Evolutionary conservation across 1,140 invertebrate species (phyloP).

Genomic region (Spodoptera litura): DNA sequence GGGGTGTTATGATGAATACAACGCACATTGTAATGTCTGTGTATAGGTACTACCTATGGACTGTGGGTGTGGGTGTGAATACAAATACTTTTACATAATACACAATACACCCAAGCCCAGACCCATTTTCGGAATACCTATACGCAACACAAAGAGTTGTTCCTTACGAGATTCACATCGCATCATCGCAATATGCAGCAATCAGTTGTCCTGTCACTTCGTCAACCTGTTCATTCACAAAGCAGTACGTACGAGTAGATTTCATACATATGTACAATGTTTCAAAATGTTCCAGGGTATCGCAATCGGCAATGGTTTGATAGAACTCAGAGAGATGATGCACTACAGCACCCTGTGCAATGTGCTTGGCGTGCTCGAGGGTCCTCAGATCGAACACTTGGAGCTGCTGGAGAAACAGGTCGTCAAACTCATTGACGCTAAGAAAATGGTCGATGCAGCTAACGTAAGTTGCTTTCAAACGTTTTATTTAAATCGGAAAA

Average conservation of each 20-base stretch:
- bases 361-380: slow-evolving; percentile 49
- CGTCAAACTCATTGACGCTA: slow-evolving; percentile 37
- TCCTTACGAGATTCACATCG: no score
- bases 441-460: slow-evolving; percentile 53
- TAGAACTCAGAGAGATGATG: slow-evolving; percentile 57
- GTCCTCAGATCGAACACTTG: slow-evolving; percentile 32
- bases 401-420: slow-evolving; percentile 46
- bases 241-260: neutral
- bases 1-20: no score
- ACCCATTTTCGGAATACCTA: no score
- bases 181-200: no score
- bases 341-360: slow-evolving; percentile 51
- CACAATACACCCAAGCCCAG: no score
- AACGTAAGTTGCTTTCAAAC: slow-evolving; percentile 49
- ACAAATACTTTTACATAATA: no score
- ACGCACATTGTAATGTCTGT: no score
- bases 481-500: neutral
- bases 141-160: no score
- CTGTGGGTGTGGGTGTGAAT: no score
- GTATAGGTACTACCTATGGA: no score
- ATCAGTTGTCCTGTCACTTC: no score
- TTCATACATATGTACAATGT: neutral
- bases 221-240: no score
- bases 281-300: slow-evolving; percentile 51
- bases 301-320: slow-evolving; percentile 58